These are phyloP conservation scores for Marmota flaviventris DNA, from an alignment of 2,113 vertebrate genomes.

Conservation along the genomic window DNA sequence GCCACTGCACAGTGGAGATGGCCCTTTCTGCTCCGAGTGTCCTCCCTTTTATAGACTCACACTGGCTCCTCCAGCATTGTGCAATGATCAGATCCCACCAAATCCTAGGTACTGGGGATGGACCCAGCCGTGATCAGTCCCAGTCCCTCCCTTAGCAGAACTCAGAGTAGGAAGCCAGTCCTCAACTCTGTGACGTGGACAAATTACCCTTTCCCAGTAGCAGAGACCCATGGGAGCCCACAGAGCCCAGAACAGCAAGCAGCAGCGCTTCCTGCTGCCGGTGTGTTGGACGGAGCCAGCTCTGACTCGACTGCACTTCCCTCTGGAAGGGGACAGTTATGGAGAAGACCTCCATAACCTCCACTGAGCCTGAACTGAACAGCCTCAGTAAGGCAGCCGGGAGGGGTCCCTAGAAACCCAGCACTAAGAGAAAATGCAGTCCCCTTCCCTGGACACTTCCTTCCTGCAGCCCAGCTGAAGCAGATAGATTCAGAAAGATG, in stretches of 20 bases:
- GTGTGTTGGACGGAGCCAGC: background rate
- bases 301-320: background rate
- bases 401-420: background rate
- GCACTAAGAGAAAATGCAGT: background rate
- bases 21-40: background rate
- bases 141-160: background rate
- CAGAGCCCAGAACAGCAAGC: background rate
- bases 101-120: background rate
- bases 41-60: background rate
- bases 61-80: background rate
- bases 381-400: background rate
- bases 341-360: background rate
- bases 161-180: background rate
- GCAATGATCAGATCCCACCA: background rate
- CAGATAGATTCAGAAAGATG: slow-evolving; percentile 30
- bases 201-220: background rate
- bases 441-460: slow-evolving; percentile 39
- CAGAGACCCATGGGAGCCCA: background rate
- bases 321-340: background rate
- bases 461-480: slow-evolving; percentile 1
- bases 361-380: background rate
- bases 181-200: background rate
- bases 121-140: background rate
- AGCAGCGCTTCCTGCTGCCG: accelerated
- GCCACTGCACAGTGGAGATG: accelerated